Evolutionary conservation across 2,888 invertebrate species (phyloP).

Genomic region (Calameuta filiformis): DNA sequence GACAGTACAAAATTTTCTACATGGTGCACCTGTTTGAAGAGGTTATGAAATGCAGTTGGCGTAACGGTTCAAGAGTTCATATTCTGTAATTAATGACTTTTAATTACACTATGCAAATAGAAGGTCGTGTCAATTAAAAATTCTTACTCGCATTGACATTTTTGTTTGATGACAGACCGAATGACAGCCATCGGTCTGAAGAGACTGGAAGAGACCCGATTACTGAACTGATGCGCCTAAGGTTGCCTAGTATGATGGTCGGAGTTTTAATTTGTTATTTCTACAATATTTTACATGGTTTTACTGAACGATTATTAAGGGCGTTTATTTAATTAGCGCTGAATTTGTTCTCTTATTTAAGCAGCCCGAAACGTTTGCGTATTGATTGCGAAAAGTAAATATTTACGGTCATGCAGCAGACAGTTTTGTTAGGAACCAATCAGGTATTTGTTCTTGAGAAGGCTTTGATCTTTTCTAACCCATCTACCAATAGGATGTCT

Average conservation of each 20-base stretch:
- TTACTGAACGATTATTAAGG: not conserved
- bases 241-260: not conserved
- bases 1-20: not conserved
- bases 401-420: slow-evolving; percentile 31
- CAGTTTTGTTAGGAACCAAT: slow-evolving; percentile 29
- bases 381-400: slow-evolving; percentile 44
- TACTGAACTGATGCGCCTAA: not conserved
- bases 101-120: not conserved
- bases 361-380: slow-evolving; percentile 19
- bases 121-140: not conserved
- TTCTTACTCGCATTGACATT: not conserved
- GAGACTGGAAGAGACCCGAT: not conserved
- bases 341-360: not conserved
- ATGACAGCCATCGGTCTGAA: not conserved
- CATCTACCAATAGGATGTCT: slow-evolving; percentile 19
- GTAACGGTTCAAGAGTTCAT: not conserved
- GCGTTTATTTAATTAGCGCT: not conserved
- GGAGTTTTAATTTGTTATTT: not conserved
- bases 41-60: not conserved
- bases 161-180: not conserved
- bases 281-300: slow-evolving; percentile 5
- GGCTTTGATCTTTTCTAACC: slow-evolving; percentile 7
- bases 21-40: not conserved
- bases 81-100: not conserved
- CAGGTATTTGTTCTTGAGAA: not conserved